Evolutionary conservation across 2,113 vertebrate genomes (phyloP).

Genomic region (Mixornis gularis): DNA sequence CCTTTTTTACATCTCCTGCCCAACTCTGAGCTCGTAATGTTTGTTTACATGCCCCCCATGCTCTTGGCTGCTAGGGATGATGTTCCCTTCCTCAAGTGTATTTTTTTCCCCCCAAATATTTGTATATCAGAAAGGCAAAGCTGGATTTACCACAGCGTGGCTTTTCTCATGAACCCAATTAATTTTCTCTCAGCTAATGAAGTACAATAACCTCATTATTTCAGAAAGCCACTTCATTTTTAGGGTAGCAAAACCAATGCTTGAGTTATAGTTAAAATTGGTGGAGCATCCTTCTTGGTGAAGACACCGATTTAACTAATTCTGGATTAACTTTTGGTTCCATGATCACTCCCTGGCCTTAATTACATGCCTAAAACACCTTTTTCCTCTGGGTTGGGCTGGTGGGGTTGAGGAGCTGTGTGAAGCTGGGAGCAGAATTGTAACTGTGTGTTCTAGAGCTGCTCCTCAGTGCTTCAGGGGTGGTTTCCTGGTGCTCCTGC

Average conservation of each 20-base stretch:
- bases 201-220: neutral
- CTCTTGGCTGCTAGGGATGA: neutral
- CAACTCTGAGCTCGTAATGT: accelerated
- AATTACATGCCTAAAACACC: accelerated
- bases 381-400: neutral
- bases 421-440: neutral
- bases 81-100: neutral
- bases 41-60: neutral
- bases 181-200: neutral
- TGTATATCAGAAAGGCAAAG: neutral
- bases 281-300: neutral
- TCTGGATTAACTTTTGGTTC: neutral
- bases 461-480: neutral
- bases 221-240: neutral
- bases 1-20: neutral
- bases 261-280: neutral
- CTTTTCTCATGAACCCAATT: neutral
- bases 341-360: accelerated
- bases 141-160: accelerated
- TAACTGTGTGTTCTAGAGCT: accelerated
- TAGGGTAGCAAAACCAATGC: neutral
- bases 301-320: neutral
- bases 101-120: neutral
- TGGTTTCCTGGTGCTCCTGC: neutral
- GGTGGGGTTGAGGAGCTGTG: neutral